Percentiles rank a stretch among this genome's conserved stretches.
phyloP scores from a whole-genome alignment of 1,140 invertebrate genomes.

The Hormaphis cornu region DNA sequence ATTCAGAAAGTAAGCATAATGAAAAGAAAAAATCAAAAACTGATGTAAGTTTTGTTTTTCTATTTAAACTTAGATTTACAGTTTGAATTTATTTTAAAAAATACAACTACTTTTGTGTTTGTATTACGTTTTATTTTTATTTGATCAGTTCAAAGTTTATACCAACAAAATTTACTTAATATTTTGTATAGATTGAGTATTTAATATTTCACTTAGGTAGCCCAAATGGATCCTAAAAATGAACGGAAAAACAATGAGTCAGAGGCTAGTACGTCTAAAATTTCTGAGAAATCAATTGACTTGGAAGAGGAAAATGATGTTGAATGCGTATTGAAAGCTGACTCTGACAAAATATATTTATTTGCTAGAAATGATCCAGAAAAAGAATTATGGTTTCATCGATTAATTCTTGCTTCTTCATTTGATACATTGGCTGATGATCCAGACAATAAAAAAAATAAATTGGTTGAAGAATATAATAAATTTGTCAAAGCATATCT shows the following conservation, averaged over 20 bases:
- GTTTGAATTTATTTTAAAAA: too few species aligned
- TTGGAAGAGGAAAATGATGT: slow-evolving; percentile 8
- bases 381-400: slow-evolving; percentile 74
- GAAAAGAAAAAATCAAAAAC: slow-evolving; percentile 7
- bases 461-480: slow-evolving; percentile 21
- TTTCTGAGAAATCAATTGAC: not conserved
- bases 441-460: slow-evolving; percentile 12
- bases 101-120: too few species aligned
- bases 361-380: slow-evolving; percentile 75
- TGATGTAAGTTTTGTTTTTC: slow-evolving; percentile 21
- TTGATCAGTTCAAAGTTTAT: too few species aligned
- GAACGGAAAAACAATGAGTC: not conserved
- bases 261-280: not conserved
- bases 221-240: not conserved
- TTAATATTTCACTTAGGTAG: not conserved
- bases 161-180: not conserved
- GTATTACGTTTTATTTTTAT: too few species aligned
- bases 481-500: slow-evolving; percentile 17
- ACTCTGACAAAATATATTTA: slow-evolving; percentile 47
- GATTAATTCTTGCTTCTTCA: slow-evolving; percentile 40
- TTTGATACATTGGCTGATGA: slow-evolving; percentile 16
- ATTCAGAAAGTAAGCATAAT: slow-evolving; percentile 17
- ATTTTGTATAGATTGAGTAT: not conserved
- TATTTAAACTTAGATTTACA: too few species aligned
- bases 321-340: slow-evolving; percentile 12